Base-by-base conservation (phyloP, 1,140 invertebrate genomes). In the Heterodera carotae region DNA sequence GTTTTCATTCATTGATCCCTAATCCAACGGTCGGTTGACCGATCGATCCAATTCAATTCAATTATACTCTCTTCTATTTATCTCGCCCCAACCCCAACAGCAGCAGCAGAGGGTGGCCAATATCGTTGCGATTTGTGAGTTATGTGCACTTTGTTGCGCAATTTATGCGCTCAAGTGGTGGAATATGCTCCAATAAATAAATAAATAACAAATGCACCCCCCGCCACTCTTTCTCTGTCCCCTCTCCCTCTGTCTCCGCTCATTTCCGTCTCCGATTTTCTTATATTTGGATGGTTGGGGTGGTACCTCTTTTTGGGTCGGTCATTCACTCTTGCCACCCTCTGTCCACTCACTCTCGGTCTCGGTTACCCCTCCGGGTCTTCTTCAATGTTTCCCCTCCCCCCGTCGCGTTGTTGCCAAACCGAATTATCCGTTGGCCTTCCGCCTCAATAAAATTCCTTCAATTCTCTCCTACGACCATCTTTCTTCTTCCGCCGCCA, bases 351-450 rank as follows among this genome's bases (percentile, higher is more conserved):
- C 48, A 53, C 12, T 53, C 12, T 15, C 48, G 48, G 12, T 18
- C 3, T 12, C 1, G 4, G 6, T 43, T 43, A 1, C 60, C 0
- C n/a, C n/a, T 0, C 10, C 18, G 12, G 48, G 48, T n/a, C 48
- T 43, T 43, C 12, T 43, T 18, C 7, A 62, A 10, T 2, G 25
- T 5, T 10, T 10, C 62, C 62, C 48, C 10, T 15, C 48, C 48
- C 48, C 10, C 48, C 48, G 10, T 22, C 48, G 18, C 7, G 62
- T 29, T 66, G 62, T 66, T 66, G 62, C 62, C 62, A 66, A 62
- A 66, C 62, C 62, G 62, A 66, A 66, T 66, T 66, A 66, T 29
- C 62, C 62, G 27, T 66, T 66, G 62, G 62, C 62, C 62, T 66
- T 29, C 12, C 62, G 62, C 33, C 27, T 34, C 62, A 66, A 66